phyloP scores from a whole-genome alignment of 2,888 invertebrate genomes.

The Mesorhabditis sp. region DNA sequence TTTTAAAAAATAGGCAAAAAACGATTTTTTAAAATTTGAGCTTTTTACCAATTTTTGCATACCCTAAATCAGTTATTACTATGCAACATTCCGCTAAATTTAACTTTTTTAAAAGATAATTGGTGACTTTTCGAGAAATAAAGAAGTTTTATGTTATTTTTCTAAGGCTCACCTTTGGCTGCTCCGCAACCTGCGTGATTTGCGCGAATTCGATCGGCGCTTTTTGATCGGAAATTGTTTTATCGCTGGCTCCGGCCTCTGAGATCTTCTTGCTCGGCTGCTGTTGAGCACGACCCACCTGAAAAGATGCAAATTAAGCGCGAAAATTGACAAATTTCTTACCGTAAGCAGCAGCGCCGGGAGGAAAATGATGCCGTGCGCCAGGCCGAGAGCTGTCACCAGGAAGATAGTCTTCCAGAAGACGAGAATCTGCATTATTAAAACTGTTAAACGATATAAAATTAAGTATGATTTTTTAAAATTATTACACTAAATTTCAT shows the following conservation, averaged over 20 bases:
- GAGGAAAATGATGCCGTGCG: constrained; percentile 44
- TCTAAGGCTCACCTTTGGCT: neutral
- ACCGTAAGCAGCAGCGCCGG: constrained; percentile 41
- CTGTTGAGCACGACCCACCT: constrained; percentile 1
- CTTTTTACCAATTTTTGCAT: too few relatives aligned
- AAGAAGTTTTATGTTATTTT: too few relatives aligned
- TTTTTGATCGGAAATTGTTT: constrained; percentile 1
- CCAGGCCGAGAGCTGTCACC: constrained; percentile 35
- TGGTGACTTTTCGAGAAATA: too few relatives aligned
- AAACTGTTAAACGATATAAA: too few relatives aligned
- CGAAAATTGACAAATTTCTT: neutral
- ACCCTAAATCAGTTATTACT: too few relatives aligned
- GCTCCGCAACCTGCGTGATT: neutral
- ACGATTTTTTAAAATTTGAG: too few relatives aligned
- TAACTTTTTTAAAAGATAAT: too few relatives aligned
- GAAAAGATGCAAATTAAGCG: neutral
- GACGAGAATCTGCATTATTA: constrained; percentile 15
- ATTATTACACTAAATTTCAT: too few relatives aligned
- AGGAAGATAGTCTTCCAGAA: constrained; percentile 44
- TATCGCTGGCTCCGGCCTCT: neutral
- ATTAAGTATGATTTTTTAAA: too few relatives aligned
- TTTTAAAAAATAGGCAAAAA: neutral
- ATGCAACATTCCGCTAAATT: too few relatives aligned
- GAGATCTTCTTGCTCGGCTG: constrained; percentile 3
- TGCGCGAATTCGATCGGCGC: constrained; percentile 4